phyloP scores from a whole-genome alignment of 2,888 invertebrate species.

The Anodontia alba region DNA sequence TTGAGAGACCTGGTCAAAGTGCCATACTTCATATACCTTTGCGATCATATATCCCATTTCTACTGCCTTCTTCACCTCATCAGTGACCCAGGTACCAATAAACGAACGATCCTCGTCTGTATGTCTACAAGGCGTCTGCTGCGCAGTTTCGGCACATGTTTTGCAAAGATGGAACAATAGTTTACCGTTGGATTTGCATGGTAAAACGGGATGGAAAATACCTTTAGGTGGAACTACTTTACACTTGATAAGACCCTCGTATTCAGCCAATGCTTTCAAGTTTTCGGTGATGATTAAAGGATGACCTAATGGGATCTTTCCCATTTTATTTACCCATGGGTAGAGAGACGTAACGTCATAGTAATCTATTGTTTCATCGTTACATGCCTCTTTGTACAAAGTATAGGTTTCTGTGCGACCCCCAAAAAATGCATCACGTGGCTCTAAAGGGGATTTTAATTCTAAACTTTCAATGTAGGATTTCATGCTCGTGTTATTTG shows the following conservation, averaged over 20 bases:
- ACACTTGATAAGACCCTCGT: slow-evolving; percentile 71
- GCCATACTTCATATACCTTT: slow-evolving; percentile 38
- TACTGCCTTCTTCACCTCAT: slow-evolving; percentile 31
- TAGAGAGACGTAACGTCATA: slow-evolving; percentile 59
- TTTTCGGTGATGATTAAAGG: slow-evolving; percentile 63
- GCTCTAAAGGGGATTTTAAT: slow-evolving; percentile 48
- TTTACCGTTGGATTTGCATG: slow-evolving; percentile 71
- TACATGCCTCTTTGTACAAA: slow-evolving; percentile 51
- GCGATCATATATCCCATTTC: slow-evolving; percentile 29
- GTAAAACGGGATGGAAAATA: slow-evolving; percentile 78
- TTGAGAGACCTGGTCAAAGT: slow-evolving; percentile 30
- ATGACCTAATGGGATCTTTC: slow-evolving; percentile 68
- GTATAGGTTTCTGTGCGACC: slow-evolving; percentile 70
- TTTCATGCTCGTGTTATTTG: slow-evolving; percentile 48
- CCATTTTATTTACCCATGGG: no score
- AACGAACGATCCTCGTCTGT: slow-evolving; percentile 14
- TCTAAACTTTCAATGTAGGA: slow-evolving; percentile 36
- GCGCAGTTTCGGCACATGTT: slow-evolving; percentile 20
- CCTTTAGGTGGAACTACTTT: slow-evolving; percentile 68
- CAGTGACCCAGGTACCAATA: slow-evolving; percentile 39
- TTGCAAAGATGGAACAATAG: slow-evolving; percentile 82
- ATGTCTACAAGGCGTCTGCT: slow-evolving; percentile 27
- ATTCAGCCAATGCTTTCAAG: slow-evolving; percentile 57
- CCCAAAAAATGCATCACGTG: slow-evolving; percentile 72
- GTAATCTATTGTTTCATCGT: slow-evolving; percentile 63